Evolutionary conservation across 1,140 invertebrate species (phyloP), one percentile per base, ranked within the genome.

Genomic region (Heliconius hermathena): DNA sequence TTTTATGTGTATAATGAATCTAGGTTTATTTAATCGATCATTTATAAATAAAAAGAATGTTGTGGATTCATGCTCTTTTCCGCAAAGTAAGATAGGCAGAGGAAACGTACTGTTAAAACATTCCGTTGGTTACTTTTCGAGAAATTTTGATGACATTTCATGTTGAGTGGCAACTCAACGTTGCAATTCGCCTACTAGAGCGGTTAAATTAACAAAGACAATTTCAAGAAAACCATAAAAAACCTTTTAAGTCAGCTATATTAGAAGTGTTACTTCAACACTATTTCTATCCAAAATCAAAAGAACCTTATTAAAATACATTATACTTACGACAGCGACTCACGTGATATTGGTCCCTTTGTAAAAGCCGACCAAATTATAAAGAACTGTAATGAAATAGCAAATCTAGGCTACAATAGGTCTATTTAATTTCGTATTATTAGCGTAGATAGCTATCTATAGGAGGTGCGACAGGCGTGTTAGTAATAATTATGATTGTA

Each of bases 401-500:
- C 6, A n/a, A 54, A 54, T 57, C 8, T 54, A 54, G 41, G 9
- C n/a, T 16, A 54, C 13, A 52, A 33, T 41, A 60, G 73, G 8
- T 33, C 70, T 72, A 41, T 52, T 71, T 71, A 20, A 38, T 76
- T 52, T 79, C 33, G 78, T 71, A 66, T 76, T 57, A 54, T 79
- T 79, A 75, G 66, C 78, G 57, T 76, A 79, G 78, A 79, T 79
- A 76, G 74, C n/a, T 36, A 79, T 79, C 78, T 60, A 60, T 20
- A 9, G 54, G 60, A 79, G 78, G 78, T 76, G 78, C 76, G 78
- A 79, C 74, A 29, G 36, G 77, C 54, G 22, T 79, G 78, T 76
- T 76, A 80, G 78, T 76, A 74, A 80, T 79, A 79, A 76, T 80
- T 80, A 72, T 26, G 74, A 76, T 76, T 76, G 66, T 71, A 75